Evolutionary conservation across 2,888 invertebrate genomes (phyloP).

Genomic region (Dendrolimus pini): DNA sequence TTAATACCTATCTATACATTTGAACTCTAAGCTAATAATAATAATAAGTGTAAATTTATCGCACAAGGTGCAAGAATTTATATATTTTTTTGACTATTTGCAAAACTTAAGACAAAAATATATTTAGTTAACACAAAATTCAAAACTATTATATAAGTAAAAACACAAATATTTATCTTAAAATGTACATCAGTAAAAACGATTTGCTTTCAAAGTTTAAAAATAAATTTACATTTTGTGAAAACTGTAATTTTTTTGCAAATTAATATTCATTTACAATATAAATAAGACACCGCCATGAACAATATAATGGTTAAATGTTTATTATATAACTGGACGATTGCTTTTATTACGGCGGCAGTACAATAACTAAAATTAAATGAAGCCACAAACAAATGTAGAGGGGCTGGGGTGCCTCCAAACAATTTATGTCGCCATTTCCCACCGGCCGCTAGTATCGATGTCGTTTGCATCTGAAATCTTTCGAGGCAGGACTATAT

Average conservation of each 20-base stretch:
- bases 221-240: no score
- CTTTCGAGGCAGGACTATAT: conserved; percentile 64
- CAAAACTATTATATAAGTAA: no score
- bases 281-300: conserved; percentile 9
- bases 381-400: conserved; percentile 63
- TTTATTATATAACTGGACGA: conserved; percentile 34
- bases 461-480: conserved; percentile 74
- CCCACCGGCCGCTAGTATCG: conserved; percentile 53
- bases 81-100: no score
- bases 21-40: no score
- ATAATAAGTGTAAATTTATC: no score
- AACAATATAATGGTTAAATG: conserved; percentile 25
- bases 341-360: conserved; percentile 26
- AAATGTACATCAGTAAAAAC: no score
- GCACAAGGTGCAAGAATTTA: no score
- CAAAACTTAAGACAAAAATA: no score
- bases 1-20: no score
- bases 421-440: conserved; percentile 52
- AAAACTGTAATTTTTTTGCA: background rate
- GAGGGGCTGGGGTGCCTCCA: conserved; percentile 33
- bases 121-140: no score
- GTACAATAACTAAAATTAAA: conserved; percentile 56
- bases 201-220: no score
- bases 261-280: conserved; percentile 2
- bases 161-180: no score